Evolutionary conservation across 2,797 vertebrate species (phyloP).

Genomic region (Aselliscus stoliczkanus): DNA sequence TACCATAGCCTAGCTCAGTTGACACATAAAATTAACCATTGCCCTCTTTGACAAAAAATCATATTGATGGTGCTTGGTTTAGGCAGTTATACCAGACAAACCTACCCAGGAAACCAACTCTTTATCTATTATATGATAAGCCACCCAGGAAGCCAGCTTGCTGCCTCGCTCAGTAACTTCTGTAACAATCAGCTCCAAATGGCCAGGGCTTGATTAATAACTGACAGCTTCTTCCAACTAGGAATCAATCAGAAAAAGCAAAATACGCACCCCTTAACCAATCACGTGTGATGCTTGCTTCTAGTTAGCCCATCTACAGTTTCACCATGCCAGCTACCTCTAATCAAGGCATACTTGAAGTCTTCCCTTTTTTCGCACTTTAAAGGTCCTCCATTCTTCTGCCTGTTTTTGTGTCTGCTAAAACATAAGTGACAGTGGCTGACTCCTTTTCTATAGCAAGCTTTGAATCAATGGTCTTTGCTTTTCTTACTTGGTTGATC

Average conservation of each 20-base stretch:
- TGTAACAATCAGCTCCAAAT: not conserved
- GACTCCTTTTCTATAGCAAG: not conserved
- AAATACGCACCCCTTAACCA: not conserved
- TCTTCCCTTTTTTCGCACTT: not conserved
- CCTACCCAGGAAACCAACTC: not conserved
- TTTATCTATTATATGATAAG: not conserved
- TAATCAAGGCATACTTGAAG: too few species aligned
- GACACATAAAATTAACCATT: not conserved
- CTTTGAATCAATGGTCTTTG: too few species aligned
- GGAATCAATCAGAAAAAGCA: not conserved
- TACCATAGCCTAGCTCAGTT: not conserved
- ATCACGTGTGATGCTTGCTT: not conserved
- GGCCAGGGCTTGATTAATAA: not conserved
- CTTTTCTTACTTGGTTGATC: not conserved
- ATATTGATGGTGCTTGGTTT: not conserved
- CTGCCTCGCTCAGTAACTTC: not conserved
- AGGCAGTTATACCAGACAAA: not conserved
- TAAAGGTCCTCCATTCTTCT: not conserved
- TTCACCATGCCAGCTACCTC: not conserved
- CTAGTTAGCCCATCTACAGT: too few species aligned
- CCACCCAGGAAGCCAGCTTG: not conserved
- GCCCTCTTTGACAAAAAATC: not conserved
- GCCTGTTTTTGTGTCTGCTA: not conserved
- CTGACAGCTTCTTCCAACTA: not conserved
- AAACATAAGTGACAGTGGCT: not conserved